phyloP scores from a whole-genome alignment of 2,113 vertebrate genomes.

The Craseonycteris thonglongyai region DNA sequence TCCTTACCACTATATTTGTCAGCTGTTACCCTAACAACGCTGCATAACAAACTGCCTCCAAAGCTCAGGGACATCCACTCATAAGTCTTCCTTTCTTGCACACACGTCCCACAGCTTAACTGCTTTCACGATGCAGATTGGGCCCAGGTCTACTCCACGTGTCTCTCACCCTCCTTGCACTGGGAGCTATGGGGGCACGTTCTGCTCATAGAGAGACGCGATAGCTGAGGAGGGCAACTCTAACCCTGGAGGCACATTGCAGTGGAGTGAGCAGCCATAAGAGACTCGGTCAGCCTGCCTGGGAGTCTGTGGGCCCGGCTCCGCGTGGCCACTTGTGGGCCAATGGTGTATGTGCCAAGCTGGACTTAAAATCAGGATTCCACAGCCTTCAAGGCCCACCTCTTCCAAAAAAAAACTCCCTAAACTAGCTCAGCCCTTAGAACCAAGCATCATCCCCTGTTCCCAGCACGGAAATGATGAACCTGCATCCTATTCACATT shows the following conservation, averaged over 20 bases:
- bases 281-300: neutral
- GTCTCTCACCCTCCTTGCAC: neutral
- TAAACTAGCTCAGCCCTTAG: neutral
- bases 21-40: neutral
- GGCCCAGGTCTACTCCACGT: rapidly evolving
- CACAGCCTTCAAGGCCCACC: rapidly evolving
- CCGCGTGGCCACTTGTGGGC: rapidly evolving
- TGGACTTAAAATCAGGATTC: too few species aligned
- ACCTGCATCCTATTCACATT: neutral
- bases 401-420: neutral
- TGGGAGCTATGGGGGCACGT: rapidly evolving
- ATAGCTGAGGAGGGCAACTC: neutral
- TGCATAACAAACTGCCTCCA: neutral
- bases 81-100: neutral
- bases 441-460: neutral
- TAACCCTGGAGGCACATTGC: neutral
- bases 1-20: rapidly evolving
- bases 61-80: too few species aligned
- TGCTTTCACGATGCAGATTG: neutral
- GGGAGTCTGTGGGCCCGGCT: neutral
- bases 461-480: neutral
- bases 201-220: neutral
- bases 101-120: rapidly evolving
- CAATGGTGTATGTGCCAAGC: neutral
- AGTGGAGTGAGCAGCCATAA: neutral